A percentile compares a stretch with the other conserved stretches of the same genome.
Evolutionary conservation across 2,113 vertebrate genomes (phyloP).

Genomic region (Leucoraja erinaceus): DNA sequence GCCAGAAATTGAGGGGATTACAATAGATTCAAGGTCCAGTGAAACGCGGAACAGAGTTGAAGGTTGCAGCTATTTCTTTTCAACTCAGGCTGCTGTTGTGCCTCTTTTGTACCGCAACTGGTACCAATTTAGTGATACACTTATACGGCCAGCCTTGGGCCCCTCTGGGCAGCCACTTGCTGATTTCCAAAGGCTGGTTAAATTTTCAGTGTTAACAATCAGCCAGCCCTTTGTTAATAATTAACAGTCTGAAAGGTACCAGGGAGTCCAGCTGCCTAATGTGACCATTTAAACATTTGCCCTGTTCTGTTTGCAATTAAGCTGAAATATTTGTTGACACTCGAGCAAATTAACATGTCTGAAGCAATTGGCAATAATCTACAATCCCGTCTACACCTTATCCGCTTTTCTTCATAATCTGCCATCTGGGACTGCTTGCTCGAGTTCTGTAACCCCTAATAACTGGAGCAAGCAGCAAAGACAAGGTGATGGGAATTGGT

Average conservation of each 20-base stretch:
- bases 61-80: not conserved
- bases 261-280: not conserved
- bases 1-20: not conserved
- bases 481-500: not conserved
- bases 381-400: not conserved
- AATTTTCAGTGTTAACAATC: not conserved
- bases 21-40: not conserved
- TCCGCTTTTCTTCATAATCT: not conserved
- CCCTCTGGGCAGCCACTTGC: not conserved
- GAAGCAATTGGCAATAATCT: constrained; percentile 33
- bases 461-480: not conserved
- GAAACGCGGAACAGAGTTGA: not conserved
- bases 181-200: not conserved
- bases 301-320: not conserved
- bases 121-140: not conserved
- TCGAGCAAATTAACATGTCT: constrained; percentile 22
- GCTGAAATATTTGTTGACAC: constrained; percentile 15
- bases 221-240: not conserved
- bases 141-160: not conserved
- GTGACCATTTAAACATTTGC: not conserved
- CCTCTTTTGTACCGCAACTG: not conserved
- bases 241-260: not conserved
- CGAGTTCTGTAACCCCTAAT: not conserved
- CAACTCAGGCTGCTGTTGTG: not conserved
- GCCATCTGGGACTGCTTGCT: constrained; percentile 22